Base-by-base conservation (phyloP, 2,888 invertebrate species). In the Cosmopolites sordidus region DNA sequence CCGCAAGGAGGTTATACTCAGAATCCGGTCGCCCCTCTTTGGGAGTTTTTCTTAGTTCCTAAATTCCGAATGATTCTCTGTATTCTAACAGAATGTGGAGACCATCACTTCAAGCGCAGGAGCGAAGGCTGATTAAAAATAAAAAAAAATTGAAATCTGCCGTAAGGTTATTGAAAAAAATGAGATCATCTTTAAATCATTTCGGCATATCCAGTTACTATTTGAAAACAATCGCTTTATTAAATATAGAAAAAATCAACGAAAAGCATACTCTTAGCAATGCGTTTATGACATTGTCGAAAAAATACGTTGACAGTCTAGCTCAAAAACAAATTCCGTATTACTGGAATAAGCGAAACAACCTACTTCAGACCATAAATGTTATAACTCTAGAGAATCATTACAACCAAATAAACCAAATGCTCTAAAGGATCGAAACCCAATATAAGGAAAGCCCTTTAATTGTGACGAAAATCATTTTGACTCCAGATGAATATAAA, bases 301-400 rank as follows among this genome's bases (percentile, higher is more conserved):
- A 62, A 15, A 72, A 68, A 43, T 68, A 80, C 2, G 59, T 71
- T 16, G 48, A 65, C 0, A 75, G 74, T 1, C 58, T 78, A 11
- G 54, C 63, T 0, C 48, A 47, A 0, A 62, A 67, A 0, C 61
- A 61, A 1, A 75, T 81, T 22, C 67, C 67, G 0, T 79, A 77
- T 58, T 80, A 75, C 52, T 81, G 81, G 81, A 74, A 79, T 46
- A n/a, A n/a, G n/a, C n/a, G n/a, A n/a, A n/a, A n/a, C n/a, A n/a
- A n/a, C n/a, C n/a, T n/a, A n/a, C n/a, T n/a, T n/a, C n/a, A n/a
- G n/a, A n/a, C n/a, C n/a, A n/a, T n/a, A n/a, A n/a, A n/a, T n/a
- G n/a, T n/a, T n/a, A n/a, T n/a, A n/a, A n/a, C n/a, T n/a, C n/a
- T n/a, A n/a, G n/a, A n/a, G n/a, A n/a, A n/a, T n/a, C n/a, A n/a